Percentiles rank a stretch among this genome's conserved stretches.
phyloP scores from a whole-genome alignment of 2,113 vertebrate species.

The Mustela nigripes region DNA sequence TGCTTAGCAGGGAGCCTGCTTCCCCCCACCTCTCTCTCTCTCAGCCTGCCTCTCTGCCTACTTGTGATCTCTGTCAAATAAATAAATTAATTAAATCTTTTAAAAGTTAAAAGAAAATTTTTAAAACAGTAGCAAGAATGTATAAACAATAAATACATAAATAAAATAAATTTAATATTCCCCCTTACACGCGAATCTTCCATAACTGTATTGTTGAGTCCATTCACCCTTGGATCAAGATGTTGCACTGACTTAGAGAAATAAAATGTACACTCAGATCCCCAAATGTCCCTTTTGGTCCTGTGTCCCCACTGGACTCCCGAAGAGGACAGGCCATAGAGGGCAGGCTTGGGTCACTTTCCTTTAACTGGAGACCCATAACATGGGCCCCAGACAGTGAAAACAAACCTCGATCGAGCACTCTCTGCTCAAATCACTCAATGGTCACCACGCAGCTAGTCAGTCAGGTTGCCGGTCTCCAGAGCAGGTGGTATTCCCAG shows the following conservation, averaged over 20 bases:
- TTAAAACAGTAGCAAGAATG: background rate
- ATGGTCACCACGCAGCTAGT: accelerated
- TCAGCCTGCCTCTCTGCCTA: too few relatives aligned
- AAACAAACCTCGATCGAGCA: background rate
- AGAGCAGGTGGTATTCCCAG: background rate
- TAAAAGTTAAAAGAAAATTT: too few relatives aligned
- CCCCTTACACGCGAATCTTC: background rate
- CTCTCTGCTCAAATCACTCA: background rate
- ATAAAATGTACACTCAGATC: background rate
- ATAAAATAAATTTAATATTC: background rate
- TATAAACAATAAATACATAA: background rate
- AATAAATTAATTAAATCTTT: too few relatives aligned
- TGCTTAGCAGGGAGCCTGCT: too few relatives aligned
- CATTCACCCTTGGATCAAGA: background rate
- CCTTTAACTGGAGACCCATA: background rate
- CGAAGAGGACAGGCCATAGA: background rate
- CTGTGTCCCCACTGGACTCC: background rate
- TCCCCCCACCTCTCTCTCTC: too few relatives aligned
- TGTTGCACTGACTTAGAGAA: background rate
- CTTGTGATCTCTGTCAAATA: too few relatives aligned
- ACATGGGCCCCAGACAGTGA: background rate
- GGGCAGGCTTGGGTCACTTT: background rate
- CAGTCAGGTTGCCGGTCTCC: background rate
- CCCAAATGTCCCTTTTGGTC: background rate
- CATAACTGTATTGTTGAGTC: background rate